Evolutionary conservation across 2,113 vertebrate genomes (phyloP).

Genomic region (Sialia sialis): DNA sequence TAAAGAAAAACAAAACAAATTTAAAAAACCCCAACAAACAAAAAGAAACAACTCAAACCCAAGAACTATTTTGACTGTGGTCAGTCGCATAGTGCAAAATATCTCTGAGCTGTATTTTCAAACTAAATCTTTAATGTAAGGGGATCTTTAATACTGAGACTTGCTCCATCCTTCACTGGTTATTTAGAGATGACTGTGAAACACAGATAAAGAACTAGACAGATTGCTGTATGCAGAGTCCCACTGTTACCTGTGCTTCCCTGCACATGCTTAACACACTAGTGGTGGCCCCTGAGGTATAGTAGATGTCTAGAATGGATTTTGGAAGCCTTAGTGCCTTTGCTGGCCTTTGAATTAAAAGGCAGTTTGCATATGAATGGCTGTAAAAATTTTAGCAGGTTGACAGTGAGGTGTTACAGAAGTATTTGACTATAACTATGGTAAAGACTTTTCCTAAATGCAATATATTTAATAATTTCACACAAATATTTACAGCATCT

Average conservation of each 20-base stretch:
- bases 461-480: not conserved
- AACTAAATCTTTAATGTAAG: not conserved
- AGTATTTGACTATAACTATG: not conserved
- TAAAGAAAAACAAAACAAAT: not conserved
- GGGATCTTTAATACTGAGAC: not conserved
- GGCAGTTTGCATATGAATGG: not conserved
- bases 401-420: not conserved
- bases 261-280: not conserved
- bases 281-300: not conserved
- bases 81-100: not conserved
- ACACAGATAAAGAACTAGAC: not conserved
- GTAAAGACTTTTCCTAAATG: not conserved
- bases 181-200: not conserved
- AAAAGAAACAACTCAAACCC: not conserved
- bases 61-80: not conserved
- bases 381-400: not conserved
- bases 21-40: not conserved
- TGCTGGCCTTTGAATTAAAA: not conserved
- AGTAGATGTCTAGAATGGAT: not conserved
- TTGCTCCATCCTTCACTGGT: not conserved
- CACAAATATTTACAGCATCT: not conserved
- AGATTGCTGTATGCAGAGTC: not conserved
- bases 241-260: not conserved
- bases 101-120: not conserved
- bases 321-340: not conserved